Percentiles rank a stretch among this genome's conserved stretches.
Conservation (phyloP, 2,888 invertebrate genomes). For the Neria commutata region DNA sequence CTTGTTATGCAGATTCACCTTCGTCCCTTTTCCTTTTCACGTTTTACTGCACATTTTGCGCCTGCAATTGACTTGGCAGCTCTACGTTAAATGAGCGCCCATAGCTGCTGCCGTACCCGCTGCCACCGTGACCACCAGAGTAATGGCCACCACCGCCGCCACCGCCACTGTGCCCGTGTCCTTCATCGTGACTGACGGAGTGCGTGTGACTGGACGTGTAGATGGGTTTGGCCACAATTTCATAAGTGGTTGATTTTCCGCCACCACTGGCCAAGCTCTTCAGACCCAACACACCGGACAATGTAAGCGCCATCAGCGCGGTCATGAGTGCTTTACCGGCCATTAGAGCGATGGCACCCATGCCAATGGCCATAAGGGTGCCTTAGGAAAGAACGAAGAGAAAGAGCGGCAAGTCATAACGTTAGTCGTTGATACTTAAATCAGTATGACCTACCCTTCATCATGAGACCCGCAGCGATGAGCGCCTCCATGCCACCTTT, state of each 20-base stretch:
- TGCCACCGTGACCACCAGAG: slow-evolving; percentile 64
- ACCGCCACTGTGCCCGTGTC: slow-evolving; percentile 56
- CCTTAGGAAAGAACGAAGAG: slow-evolving; percentile 61
- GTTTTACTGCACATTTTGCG: not conserved
- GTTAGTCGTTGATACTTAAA: too few species aligned
- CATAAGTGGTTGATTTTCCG: slow-evolving; percentile 79
- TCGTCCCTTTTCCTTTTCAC: too few species aligned
- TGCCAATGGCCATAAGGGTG: slow-evolving; percentile 74
- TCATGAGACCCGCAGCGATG: slow-evolving; percentile 68
- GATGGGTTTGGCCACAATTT: slow-evolving; percentile 82
- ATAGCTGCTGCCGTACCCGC: slow-evolving; percentile 65
- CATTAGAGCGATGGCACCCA: slow-evolving; percentile 77
- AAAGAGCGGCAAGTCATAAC: too few species aligned
- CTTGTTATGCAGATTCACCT: too few species aligned
- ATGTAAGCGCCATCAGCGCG: slow-evolving; percentile 77
- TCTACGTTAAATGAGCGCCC: slow-evolving; percentile 53
- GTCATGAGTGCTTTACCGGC: slow-evolving; percentile 87
- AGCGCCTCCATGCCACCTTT: slow-evolving; percentile 65
- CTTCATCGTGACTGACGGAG: slow-evolving; percentile 68
- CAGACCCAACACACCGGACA: slow-evolving; percentile 78
- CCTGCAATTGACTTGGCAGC: slow-evolving; percentile 37
- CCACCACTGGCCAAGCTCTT: slow-evolving; percentile 73
- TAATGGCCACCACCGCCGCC: slow-evolving; percentile 45
- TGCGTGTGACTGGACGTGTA: slow-evolving; percentile 72
- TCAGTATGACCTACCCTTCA: slow-evolving; percentile 69